Evolutionary conservation across 2,888 invertebrate genomes (phyloP).

Genomic region (Drosophila anceps): DNA sequence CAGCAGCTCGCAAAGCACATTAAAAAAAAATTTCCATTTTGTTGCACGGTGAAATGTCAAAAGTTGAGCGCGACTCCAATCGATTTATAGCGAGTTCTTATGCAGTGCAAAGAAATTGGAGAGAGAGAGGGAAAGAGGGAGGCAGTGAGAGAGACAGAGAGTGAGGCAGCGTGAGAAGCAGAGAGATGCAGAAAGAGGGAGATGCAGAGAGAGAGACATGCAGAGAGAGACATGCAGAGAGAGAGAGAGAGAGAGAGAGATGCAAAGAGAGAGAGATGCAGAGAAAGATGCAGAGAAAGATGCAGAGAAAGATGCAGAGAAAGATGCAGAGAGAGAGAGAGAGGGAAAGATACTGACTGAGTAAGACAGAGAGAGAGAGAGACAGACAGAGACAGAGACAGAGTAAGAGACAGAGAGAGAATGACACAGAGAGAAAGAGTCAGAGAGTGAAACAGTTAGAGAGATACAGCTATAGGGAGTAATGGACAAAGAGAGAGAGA

Average conservation of each 20-base stretch:
- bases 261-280: too few species aligned
- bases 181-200: not conserved
- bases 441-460: too few species aligned
- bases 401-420: too few species aligned
- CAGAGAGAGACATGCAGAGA: not conserved
- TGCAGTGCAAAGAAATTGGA: not conserved
- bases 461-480: too few species aligned
- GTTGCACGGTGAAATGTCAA: slow-evolving; percentile 57
- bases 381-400: not conserved
- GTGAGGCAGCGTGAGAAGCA: not conserved
- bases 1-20: slow-evolving; percentile 40
- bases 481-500: too few species aligned
- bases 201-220: not conserved
- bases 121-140: not conserved
- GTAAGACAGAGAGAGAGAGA: not conserved
- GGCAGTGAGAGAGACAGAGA: not conserved
- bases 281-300: not conserved
- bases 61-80: slow-evolving; percentile 46
- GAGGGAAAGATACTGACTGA: not conserved
- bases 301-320: too few species aligned
- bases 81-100: slow-evolving; percentile 33
- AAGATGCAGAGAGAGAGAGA: not conserved
- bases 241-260: not conserved
- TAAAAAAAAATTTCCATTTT: slow-evolving; percentile 54
- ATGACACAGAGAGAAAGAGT: too few species aligned